phyloP scores from a whole-genome alignment of 2,797 vertebrate species.

The Cichlasoma orientale region DNA sequence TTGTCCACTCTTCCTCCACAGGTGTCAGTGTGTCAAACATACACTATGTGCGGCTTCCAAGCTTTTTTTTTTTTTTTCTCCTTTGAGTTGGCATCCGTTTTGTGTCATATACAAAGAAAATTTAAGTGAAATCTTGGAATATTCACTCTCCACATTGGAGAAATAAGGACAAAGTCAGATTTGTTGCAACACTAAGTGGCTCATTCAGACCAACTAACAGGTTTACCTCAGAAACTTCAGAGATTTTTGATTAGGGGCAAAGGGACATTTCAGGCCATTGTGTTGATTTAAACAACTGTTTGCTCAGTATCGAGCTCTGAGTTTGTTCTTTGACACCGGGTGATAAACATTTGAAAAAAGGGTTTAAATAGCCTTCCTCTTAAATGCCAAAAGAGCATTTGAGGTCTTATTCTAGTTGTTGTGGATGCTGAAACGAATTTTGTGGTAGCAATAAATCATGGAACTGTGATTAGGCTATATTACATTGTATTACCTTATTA shows the following conservation, averaged over 20 bases:
- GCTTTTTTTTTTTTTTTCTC: constrained; percentile 35
- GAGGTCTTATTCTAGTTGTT: constrained; percentile 63
- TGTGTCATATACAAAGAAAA: constrained; percentile 68
- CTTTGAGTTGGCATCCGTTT: constrained; percentile 64
- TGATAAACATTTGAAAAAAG: constrained; percentile 37
- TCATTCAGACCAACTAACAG: constrained; percentile 74
- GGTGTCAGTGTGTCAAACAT: constrained; percentile 67
- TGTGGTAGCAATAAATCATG: constrained; percentile 81
- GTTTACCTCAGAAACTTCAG: constrained; percentile 75
- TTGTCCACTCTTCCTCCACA: constrained; percentile 43
- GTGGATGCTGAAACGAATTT: constrained; percentile 61
- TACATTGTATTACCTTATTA: constrained; percentile 65
- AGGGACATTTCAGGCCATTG: constrained; percentile 64
- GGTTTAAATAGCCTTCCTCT: constrained; percentile 55
- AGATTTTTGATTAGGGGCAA: constrained; percentile 64
- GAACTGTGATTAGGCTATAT: constrained; percentile 76
- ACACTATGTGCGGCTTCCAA: constrained; percentile 61
- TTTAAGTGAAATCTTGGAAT: constrained; percentile 67
- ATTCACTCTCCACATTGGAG: constrained; percentile 85
- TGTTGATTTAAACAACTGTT: constrained; percentile 53
- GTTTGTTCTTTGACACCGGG: constrained; percentile 39
- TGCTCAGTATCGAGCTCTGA: constrained; percentile 36
- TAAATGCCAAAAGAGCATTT: constrained; percentile 66
- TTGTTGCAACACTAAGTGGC: constrained; percentile 74
- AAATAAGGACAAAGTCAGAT: constrained; percentile 68